Percentiles rank a stretch among this genome's conserved stretches.
Conservation (phyloP, 2,888 invertebrate species). For the Cantharis lateralis region DNA sequence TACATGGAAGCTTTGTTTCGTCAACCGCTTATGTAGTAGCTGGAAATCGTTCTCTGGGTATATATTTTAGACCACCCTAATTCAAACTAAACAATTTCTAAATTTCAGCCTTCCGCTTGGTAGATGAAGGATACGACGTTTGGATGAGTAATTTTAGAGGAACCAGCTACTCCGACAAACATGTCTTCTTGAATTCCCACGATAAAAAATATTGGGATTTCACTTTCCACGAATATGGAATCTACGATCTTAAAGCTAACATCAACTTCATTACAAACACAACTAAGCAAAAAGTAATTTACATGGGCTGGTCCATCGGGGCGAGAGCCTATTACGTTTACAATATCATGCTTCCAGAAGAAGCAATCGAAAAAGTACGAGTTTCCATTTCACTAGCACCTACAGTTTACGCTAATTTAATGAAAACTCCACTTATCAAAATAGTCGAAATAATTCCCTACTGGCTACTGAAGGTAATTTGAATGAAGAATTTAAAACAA, state of each 20-base stretch:
- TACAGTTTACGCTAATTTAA: not conserved
- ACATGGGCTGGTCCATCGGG: not conserved
- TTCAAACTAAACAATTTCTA: not conserved
- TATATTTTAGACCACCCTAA: not conserved
- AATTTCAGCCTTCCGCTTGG: constrained; percentile 48
- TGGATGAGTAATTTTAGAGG: constrained; percentile 59
- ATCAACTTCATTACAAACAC: not conserved
- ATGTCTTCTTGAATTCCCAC: constrained; percentile 38
- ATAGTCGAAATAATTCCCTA: not conserved
- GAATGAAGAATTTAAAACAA: not conserved
- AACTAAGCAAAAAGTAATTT: not conserved
- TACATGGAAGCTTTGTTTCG: constrained; percentile 50
- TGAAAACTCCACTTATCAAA: not conserved
- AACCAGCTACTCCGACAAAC: constrained; percentile 48
- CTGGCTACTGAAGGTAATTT: not conserved
- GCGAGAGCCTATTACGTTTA: not conserved
- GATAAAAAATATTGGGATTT: constrained; percentile 54
- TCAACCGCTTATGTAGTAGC: constrained; percentile 46
- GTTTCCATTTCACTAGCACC: not conserved
- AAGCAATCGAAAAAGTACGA: not conserved
- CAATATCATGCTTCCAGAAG: not conserved
- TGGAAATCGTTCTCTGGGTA: constrained; percentile 51
- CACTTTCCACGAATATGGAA: constrained; percentile 33
- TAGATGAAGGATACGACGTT: constrained; percentile 57
- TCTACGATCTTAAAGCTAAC: constrained; percentile 24